Evolutionary conservation across 2,113 vertebrate genomes (phyloP).

Genomic region (Phaetusa simplex): DNA sequence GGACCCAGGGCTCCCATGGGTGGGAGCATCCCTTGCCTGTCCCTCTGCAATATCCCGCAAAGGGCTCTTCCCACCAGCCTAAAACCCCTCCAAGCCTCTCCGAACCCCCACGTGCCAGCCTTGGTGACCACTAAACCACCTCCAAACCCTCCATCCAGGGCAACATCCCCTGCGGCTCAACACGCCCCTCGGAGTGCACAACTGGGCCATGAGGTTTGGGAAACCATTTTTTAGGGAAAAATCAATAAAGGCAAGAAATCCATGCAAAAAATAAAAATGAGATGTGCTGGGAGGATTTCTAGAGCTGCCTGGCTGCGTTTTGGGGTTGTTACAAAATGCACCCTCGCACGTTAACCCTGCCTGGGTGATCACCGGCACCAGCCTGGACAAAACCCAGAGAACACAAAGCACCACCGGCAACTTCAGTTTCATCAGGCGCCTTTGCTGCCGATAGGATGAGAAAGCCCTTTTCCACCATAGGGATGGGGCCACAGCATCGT

Average conservation of each 20-base stretch:
- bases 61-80: not conserved
- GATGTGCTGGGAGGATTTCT: not conserved
- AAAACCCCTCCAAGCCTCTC: not conserved
- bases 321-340: not conserved
- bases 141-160: not conserved
- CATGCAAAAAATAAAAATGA: accelerated
- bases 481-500: not conserved
- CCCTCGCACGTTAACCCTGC: accelerated
- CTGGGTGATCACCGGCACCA: accelerated
- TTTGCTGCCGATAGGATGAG: not conserved
- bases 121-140: not conserved
- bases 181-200: not conserved
- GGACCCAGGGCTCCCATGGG: accelerated
- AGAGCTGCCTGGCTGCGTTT: not conserved
- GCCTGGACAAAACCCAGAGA: accelerated
- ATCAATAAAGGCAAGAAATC: not conserved
- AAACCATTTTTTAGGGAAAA: not conserved
- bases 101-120: not conserved
- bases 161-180: accelerated
- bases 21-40: not conserved
- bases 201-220: not conserved
- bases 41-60: not conserved
- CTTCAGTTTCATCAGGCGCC: not conserved
- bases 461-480: not conserved
- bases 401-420: not conserved